Conservation (phyloP, 1,140 invertebrate species). For the Zelostemma sp. region DNA sequence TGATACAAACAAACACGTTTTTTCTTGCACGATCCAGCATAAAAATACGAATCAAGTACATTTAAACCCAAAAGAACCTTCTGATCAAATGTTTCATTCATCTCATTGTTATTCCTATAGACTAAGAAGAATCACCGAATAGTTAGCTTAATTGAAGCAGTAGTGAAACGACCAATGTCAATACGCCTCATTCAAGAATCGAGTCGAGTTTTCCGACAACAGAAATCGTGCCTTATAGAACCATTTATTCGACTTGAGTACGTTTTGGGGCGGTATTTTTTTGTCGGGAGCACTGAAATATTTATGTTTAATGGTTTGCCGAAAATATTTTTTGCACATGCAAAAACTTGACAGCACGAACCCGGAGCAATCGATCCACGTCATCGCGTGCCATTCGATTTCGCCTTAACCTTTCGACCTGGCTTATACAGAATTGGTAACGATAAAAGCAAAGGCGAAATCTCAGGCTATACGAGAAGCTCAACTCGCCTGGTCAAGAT, state of each 20-base stretch:
- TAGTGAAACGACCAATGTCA: no score
- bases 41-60: no score
- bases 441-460: constrained; percentile 31
- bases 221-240: background rate
- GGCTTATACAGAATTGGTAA: constrained; percentile 17
- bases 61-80: no score
- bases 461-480: constrained; percentile 19
- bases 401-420: constrained; percentile 35
- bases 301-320: constrained; percentile 23
- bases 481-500: constrained; percentile 15
- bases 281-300: background rate
- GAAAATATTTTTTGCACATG: constrained; percentile 45
- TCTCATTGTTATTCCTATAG: no score
- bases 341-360: constrained; percentile 38
- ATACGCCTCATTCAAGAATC: no score
- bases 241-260: background rate
- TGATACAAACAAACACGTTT: no score
- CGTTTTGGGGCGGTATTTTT: no score
- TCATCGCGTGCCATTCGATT: constrained; percentile 46
- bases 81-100: no score
- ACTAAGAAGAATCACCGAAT: no score
- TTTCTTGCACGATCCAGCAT: no score
- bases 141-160: no score
- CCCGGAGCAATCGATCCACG: constrained; percentile 44
- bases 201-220: no score